A percentile compares a stretch with the other conserved stretches of the same genome.
Conservation (phyloP, 2,797 vertebrate genomes). For the Pseudochirops cupreus region DNA sequence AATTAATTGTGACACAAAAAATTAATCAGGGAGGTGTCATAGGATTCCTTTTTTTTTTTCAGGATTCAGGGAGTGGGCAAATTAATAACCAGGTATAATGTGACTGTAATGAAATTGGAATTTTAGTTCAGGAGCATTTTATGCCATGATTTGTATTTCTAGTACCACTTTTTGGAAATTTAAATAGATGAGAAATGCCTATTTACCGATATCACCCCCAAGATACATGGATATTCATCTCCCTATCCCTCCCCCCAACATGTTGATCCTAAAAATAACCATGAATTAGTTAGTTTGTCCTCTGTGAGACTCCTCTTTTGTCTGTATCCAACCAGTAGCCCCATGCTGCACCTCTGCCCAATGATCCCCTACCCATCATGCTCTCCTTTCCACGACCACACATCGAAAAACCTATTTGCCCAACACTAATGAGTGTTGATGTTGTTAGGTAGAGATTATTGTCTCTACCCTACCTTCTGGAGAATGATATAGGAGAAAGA, state of each 20-base stretch:
- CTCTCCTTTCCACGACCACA: background rate
- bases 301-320: background rate
- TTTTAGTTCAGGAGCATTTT: constrained; percentile 17
- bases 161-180: background rate
- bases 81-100: background rate
- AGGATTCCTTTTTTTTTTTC: constrained; percentile 13
- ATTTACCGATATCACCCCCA: background rate
- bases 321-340: background rate
- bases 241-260: background rate
- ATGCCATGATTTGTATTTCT: background rate
- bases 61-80: background rate
- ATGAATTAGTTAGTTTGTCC: background rate
- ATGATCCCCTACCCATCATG: background rate
- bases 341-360: background rate
- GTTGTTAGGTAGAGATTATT: background rate
- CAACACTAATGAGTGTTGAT: background rate
- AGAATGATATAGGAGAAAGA: background rate
- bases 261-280: background rate
- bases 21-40: background rate
- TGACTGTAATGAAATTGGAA: background rate
- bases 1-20: background rate
- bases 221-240: background rate
- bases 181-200: background rate
- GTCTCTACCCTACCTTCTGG: background rate
- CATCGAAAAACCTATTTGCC: background rate